Evolutionary conservation across 1,140 invertebrate species (phyloP).

Genomic region (Dendrolimus kikuchii): DNA sequence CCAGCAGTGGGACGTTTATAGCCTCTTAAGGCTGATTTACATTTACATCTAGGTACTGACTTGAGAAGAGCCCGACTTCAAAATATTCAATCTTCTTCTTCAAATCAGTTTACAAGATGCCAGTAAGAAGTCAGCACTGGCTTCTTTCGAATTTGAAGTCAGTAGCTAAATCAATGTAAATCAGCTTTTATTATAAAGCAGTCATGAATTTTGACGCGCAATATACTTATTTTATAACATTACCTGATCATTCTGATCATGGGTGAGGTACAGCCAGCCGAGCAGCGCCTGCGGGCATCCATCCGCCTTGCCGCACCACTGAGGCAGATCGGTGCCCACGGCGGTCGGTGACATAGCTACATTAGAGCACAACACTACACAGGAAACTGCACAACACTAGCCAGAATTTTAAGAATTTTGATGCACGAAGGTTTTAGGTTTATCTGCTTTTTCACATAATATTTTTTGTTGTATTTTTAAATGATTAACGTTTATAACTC

Average conservation of each 20-base stretch:
- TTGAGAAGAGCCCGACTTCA: no score
- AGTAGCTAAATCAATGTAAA: no score
- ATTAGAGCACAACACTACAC: slow-evolving; percentile 30
- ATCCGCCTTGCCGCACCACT: slow-evolving; percentile 57
- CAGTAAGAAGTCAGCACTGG: no score
- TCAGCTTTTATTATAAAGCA: background rate
- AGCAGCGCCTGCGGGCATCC: slow-evolving; percentile 48
- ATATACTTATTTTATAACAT: background rate
- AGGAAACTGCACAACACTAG: slow-evolving; percentile 6
- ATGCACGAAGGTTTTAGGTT: background rate
- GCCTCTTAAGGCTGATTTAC: no score
- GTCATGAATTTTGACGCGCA: background rate
- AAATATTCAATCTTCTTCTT: no score
- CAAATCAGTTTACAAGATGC: no score
- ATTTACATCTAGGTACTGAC: no score
- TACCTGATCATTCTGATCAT: slow-evolving; percentile 63
- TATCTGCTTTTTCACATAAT: no score
- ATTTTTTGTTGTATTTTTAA: no score
- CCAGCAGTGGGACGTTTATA: no score
- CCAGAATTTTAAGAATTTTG: background rate
- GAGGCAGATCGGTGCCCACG: slow-evolving; percentile 48
- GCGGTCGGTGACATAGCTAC: slow-evolving; percentile 58
- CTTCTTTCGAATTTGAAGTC: no score
- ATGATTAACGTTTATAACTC: no score
- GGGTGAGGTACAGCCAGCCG: slow-evolving; percentile 55